Conservation (phyloP, 1,140 invertebrate species). For the Ptiloglossa arizonensis region DNA sequence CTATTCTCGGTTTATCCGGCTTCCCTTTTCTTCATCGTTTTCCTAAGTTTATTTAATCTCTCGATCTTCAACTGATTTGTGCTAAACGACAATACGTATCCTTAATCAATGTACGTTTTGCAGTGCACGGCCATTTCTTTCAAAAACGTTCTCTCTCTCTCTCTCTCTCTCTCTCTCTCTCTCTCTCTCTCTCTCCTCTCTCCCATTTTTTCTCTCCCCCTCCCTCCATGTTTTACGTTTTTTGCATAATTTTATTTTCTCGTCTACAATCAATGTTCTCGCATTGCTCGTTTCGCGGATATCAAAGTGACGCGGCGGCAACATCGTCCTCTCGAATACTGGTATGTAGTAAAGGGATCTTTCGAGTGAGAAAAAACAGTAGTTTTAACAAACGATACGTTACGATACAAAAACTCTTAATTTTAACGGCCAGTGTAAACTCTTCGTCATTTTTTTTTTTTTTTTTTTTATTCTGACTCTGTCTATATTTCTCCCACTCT, state of each 20-base stretch:
- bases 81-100: conserved; percentile 78
- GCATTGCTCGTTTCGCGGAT: conserved; percentile 48
- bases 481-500: conserved; percentile 24
- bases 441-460: background rate
- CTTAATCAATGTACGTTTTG: conserved; percentile 68
- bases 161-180: background rate
- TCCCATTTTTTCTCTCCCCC: background rate
- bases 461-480: background rate
- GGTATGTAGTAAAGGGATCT: conserved; percentile 72
- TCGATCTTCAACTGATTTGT: conserved; percentile 71
- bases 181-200: background rate
- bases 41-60: conserved; percentile 35
- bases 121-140: conserved; percentile 63
- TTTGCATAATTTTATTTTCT: background rate
- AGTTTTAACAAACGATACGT: conserved; percentile 77
- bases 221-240: background rate
- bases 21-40: conserved; percentile 32
- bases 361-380: conserved; percentile 75
- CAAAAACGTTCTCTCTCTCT: conserved; percentile 8
- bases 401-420: conserved; percentile 79
- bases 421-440: conserved; percentile 74
- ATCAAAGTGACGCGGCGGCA: conserved; percentile 38
- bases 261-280: conserved; percentile 47
- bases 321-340: conserved; percentile 73
- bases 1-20: conserved; percentile 36